phyloP scores from a whole-genome alignment of 37 sponge, comb jelly and placozoan species.

The Mnemiopsis leidyi region DNA sequence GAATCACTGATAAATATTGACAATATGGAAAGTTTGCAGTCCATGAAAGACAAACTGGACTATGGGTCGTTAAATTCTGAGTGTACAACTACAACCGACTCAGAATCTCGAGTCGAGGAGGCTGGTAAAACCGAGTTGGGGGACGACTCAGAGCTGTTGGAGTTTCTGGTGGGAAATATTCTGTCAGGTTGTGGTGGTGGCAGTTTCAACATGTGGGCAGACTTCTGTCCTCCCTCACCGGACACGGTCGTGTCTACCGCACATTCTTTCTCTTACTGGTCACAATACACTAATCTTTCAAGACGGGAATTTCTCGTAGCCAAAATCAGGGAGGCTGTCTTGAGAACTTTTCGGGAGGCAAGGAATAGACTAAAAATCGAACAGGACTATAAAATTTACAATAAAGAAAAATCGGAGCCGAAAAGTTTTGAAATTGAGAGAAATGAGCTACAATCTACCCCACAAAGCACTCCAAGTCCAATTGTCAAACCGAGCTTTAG shows the following conservation, averaged over 20 bases:
- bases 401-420: neutral
- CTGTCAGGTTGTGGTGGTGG: slow-evolving; percentile 55
- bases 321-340: neutral
- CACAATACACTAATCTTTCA: neutral
- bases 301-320: neutral
- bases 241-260: neutral
- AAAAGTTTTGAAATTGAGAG: neutral
- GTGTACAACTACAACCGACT: neutral
- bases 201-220: slow-evolving; percentile 3
- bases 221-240: neutral
- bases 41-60: neutral
- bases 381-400: neutral
- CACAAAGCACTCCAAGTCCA: neutral
- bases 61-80: neutral
- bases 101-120: neutral
- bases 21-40: slow-evolving; percentile 13
- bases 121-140: neutral
- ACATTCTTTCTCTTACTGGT: neutral
- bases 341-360: neutral
- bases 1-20: slow-evolving; percentile 8
- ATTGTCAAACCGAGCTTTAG: neutral
- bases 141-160: neutral
- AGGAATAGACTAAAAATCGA: neutral
- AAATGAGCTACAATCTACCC: neutral
- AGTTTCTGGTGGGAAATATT: neutral